These are phyloP conservation scores for Gambusia affinis DNA, from an alignment of 2,113 vertebrate species.

Conservation along the genomic window DNA sequence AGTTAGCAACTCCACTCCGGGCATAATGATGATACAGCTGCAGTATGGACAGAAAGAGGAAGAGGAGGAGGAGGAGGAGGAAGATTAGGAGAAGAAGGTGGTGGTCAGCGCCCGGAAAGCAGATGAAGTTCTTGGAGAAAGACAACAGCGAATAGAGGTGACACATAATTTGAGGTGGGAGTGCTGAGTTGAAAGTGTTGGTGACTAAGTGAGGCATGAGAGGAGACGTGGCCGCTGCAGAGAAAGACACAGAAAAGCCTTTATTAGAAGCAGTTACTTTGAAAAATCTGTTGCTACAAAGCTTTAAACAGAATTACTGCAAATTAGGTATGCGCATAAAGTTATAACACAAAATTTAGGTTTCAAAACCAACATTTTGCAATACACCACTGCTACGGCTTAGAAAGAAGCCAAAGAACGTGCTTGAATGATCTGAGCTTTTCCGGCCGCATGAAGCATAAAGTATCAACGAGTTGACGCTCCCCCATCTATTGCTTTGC, in stretches of 20 bases:
- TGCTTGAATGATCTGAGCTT: background rate
- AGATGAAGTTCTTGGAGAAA: slow-evolving; percentile 67
- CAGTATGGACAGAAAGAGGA: slow-evolving; percentile 32
- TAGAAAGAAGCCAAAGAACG: background rate
- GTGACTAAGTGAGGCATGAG: slow-evolving; percentile 75
- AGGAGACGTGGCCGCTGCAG: slow-evolving; percentile 54
- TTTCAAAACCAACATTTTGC: background rate
- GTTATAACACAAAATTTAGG: background rate
- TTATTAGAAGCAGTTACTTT: slow-evolving; percentile 41
- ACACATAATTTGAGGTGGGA: slow-evolving; percentile 74
- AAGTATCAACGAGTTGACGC: background rate
- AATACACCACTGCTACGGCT: background rate
- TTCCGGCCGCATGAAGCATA: background rate
- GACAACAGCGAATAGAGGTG: slow-evolving; percentile 68
- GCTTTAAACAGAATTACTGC: background rate
- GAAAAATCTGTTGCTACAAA: slow-evolving; percentile 19
- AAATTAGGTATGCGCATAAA: background rate
- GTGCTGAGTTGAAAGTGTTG: slow-evolving; percentile 72
- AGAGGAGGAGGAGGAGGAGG: slow-evolving; percentile 46
- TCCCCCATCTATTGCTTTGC: background rate
- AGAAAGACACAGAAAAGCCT: slow-evolving; percentile 31
- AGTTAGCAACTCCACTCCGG: slow-evolving; percentile 55
- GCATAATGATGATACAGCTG: slow-evolving; percentile 73
- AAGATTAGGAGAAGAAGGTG: slow-evolving; percentile 38
- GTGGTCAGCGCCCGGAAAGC: slow-evolving; percentile 58